A percentile compares a stretch with the other conserved stretches of the same genome.
phyloP scores from a whole-genome alignment of 1,140 invertebrate genomes.

The Drosophila funebris region DNA sequence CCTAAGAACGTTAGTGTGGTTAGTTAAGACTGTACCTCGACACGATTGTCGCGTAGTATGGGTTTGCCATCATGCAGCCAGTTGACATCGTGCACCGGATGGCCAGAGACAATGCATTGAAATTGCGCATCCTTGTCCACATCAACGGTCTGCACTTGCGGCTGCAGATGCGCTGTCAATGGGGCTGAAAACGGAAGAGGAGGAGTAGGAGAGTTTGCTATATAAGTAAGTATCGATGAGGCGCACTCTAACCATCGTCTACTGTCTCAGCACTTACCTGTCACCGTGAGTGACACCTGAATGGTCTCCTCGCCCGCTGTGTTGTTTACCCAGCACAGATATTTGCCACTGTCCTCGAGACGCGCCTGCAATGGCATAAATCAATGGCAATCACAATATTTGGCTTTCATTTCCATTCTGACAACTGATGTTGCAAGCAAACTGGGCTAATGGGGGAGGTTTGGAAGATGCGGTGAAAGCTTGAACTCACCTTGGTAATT shows the following conservation, averaged over 20 bases:
- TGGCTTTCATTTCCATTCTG: conserved; percentile 44
- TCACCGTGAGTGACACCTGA: conserved; percentile 90
- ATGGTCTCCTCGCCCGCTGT: conserved; percentile 93
- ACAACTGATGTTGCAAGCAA: background rate
- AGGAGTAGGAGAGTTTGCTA: background rate
- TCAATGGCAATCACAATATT: conserved; percentile 75
- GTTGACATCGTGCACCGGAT: conserved; percentile 90
- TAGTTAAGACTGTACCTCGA: conserved; percentile 83
- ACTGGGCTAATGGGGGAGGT: background rate
- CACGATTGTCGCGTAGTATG: conserved; percentile 86
- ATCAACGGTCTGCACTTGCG: conserved; percentile 91
- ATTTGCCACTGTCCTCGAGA: conserved; percentile 91
- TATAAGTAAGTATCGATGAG: conserved; percentile 5
- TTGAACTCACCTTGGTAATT: conserved; percentile 86
- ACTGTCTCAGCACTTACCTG: conserved; percentile 83
- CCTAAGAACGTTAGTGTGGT: no score
- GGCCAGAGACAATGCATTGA: conserved; percentile 93
- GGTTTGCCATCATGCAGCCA: conserved; percentile 94
- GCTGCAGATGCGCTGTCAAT: conserved; percentile 89
- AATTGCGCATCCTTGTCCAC: conserved; percentile 92
- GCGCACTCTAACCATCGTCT: background rate
- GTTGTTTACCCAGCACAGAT: conserved; percentile 94
- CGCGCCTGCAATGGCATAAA: conserved; percentile 84
- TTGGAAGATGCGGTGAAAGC: background rate
- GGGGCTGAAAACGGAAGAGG: conserved; percentile 85